phyloP scores from a whole-genome alignment of 2,797 vertebrate genomes.

The Heteromormyrus szaboi region DNA sequence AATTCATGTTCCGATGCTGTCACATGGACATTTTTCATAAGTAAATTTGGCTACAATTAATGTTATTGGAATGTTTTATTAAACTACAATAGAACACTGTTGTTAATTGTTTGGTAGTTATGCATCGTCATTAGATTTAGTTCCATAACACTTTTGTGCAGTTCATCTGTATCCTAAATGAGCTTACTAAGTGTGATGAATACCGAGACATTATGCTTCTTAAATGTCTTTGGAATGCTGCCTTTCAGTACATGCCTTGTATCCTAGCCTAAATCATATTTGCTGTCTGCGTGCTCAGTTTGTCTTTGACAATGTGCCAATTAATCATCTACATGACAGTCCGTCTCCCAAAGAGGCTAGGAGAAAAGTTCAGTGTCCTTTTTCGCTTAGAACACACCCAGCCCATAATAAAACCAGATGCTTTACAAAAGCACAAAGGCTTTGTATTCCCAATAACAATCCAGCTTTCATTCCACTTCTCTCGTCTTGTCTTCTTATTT shows the following conservation, averaged over 20 bases:
- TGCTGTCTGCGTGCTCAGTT: neutral
- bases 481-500: neutral
- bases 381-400: neutral
- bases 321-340: neutral
- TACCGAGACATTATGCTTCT: neutral
- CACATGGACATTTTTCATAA: neutral
- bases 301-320: neutral
- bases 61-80: neutral
- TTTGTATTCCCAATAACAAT: neutral
- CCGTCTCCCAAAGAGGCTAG: neutral
- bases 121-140: neutral
- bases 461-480: neutral
- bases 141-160: neutral
- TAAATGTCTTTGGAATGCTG: neutral
- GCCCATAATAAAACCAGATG: neutral
- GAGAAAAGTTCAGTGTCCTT: neutral
- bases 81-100: neutral
- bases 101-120: neutral
- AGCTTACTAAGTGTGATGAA: neutral
- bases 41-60: neutral
- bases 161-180: neutral
- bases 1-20: neutral
- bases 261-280: neutral
- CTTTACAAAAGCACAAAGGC: neutral
- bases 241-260: neutral